Evolutionary conservation across 2,113 vertebrate species (phyloP).

Genomic region (Heterotilapia buettikoferi): DNA sequence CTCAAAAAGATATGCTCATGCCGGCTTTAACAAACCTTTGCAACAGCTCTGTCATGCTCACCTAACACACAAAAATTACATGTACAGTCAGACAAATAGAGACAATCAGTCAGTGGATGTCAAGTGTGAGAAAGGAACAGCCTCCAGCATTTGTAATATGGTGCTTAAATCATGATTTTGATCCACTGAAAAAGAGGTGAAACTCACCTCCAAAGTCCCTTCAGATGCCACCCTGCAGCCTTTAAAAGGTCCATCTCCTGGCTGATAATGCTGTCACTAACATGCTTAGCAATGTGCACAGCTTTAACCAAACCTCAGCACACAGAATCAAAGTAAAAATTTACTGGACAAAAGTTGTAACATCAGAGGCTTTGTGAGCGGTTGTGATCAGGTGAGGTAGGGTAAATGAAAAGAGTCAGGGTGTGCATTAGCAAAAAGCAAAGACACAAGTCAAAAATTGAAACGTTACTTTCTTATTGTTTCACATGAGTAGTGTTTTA

Average conservation of each 20-base stretch:
- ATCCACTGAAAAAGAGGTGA: constrained; percentile 24
- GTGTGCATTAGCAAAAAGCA: neutral
- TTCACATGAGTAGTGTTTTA: neutral
- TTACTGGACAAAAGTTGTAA: neutral
- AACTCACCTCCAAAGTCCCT: constrained; percentile 1
- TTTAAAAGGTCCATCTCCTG: neutral
- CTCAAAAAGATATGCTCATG: neutral
- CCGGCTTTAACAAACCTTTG: neutral
- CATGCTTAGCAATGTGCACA: neutral
- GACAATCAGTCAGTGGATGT: constrained; percentile 45
- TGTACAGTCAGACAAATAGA: constrained; percentile 12
- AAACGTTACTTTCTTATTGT: neutral
- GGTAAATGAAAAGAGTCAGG: neutral
- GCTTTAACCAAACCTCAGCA: neutral
- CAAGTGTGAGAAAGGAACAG: constrained; percentile 38
- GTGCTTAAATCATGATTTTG: constrained; percentile 53
- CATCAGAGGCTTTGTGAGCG: rapidly evolving
- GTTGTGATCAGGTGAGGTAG: neutral
- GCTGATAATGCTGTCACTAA: neutral
- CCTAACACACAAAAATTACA: neutral
- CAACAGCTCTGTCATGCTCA: neutral
- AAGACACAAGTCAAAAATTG: neutral
- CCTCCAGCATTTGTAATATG: constrained; percentile 21
- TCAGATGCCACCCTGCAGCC: neutral
- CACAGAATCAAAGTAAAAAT: neutral